Evolutionary conservation across 2,113 vertebrate species (phyloP), one percentile per base, ranked within the genome.

Genomic region (Bolborhynchus lineola): DNA sequence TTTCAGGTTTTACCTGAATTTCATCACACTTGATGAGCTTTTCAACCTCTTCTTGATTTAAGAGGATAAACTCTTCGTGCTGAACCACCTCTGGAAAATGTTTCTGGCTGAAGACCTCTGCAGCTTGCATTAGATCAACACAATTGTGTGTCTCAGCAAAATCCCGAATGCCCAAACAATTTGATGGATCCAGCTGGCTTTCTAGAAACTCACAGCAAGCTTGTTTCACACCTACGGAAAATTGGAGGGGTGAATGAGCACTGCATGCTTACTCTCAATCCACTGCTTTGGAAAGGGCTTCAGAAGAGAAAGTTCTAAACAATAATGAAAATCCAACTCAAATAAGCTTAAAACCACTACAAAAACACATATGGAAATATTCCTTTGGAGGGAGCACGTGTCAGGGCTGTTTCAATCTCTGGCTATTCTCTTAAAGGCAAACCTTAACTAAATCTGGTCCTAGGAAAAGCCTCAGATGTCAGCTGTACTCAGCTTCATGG

Each of bases 91-190:
- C 99, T 28, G 99, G 98, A 92, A 99, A 99, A 96, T 99, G 99
- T 95, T 99, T 99, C 98, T 99, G 99, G 93, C 99, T 99, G 72
- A 99, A 99, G 65, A 99, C 98, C 93, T 99, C 99, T 11, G 99
- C 99, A 9, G 99, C 99, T 97, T 99, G 99, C 99, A 99, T 99
- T 97, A 99, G 98, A 97, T 99, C 99, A 23, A 99, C 98, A 95
- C 99, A 99, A 79, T 99, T 99, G 98, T 99, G 99, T 16, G 99
- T 99, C 97, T 99, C 99, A n/a, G 99, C 99, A 96, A 99, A 99
- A 98, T 99, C 99, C 16, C 99, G 98, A 93, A 99, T 99, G n/a
- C 99, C 99, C 96, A 99, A 98, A 95, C 99, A 99, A 97, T 99
- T 99, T 81, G 99, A 98, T 35, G 99, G 99, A 98, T 99, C 99